Evolutionary conservation across 2,113 vertebrate genomes (phyloP), one percentile per base, ranked within the genome.

Genomic region (Anolis sagrei): DNA sequence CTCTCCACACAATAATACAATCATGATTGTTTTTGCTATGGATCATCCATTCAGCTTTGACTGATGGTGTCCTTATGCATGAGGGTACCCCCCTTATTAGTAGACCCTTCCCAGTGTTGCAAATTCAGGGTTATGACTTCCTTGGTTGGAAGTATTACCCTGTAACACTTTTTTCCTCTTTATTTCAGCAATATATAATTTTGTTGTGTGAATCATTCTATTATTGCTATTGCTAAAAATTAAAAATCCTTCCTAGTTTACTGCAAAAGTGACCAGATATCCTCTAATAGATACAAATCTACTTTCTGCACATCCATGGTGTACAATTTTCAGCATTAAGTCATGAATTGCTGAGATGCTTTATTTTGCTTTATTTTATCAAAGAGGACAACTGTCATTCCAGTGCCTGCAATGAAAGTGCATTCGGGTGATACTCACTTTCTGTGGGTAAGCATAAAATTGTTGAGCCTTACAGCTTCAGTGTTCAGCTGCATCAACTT

Each of bases 401-500:
- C 51, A 48, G 27, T 61, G 69, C 29, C 76, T 32, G 27, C 68
- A 62, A 54, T 8, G 49, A 62, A 73, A 62, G 51, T 7, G 32
- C 29, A 4, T 49, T n/a, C 29, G 23, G 5, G 79, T 14, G 61
- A 51, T 8, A 29, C 29, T 49, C 70, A 13, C 14, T 66, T 69
- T 86, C 54, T 49, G 76, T 36, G 49, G 64, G 74, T 72, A 85
- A 83, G 51, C 73, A 89, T 62, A 14, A 84, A 54, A 5, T 48
- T 87, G 6, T 64, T 0, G 0, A 21, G 68, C 21, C 82, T 70
- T 23, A 66, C 29, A 84, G 66, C 8, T 76, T 29, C 25, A 68
- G 7, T 34, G 92, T n/a, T 86, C 2, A 51, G 51, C 34, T 0
- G 0, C 21, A 72, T 81, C 81, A 61, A 86, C 90, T 82, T 39